Conservation (phyloP, 2,888 invertebrate species). For the Strigamia crassipes region DNA sequence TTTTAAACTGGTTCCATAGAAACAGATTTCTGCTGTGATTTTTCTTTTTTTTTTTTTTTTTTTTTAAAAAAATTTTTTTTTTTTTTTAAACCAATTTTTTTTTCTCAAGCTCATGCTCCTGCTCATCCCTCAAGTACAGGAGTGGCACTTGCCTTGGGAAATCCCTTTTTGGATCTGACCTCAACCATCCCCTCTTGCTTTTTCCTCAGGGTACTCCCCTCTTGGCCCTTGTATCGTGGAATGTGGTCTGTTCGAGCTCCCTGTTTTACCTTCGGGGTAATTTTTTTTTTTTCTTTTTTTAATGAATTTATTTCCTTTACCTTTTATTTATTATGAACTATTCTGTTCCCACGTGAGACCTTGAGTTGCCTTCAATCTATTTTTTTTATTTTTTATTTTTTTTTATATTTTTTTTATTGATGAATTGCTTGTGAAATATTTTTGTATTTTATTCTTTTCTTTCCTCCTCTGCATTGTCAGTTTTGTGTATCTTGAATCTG, state of each 20-base stretch:
- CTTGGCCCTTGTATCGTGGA: not conserved
- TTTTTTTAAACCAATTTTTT: too few relatives aligned
- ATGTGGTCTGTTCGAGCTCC: conserved; percentile 21
- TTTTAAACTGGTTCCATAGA: not conserved
- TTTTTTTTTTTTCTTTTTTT: not conserved
- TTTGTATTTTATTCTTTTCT: not conserved
- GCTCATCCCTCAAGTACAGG: not conserved
- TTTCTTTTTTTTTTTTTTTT: not conserved
- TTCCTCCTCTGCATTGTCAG: not conserved
- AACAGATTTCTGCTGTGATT: not conserved
- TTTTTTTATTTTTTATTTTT: not conserved
- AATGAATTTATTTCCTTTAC: not conserved
- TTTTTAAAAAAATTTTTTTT: too few relatives aligned
- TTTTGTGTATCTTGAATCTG: conserved; percentile 11
- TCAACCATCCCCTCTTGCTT: not conserved
- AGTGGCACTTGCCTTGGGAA: conserved; percentile 21
- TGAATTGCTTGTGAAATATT: not conserved
- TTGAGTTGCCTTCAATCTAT: not conserved
- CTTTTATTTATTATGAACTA: not conserved
- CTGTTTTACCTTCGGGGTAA: conserved; percentile 6
- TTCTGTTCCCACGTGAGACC: not conserved
- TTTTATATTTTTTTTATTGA: not conserved
- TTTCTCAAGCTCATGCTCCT: not conserved
- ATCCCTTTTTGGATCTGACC: conserved; percentile 8
- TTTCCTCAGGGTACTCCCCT: not conserved